phyloP scores from a whole-genome alignment of 2,113 vertebrate species.

The Copsychus sechellarum region DNA sequence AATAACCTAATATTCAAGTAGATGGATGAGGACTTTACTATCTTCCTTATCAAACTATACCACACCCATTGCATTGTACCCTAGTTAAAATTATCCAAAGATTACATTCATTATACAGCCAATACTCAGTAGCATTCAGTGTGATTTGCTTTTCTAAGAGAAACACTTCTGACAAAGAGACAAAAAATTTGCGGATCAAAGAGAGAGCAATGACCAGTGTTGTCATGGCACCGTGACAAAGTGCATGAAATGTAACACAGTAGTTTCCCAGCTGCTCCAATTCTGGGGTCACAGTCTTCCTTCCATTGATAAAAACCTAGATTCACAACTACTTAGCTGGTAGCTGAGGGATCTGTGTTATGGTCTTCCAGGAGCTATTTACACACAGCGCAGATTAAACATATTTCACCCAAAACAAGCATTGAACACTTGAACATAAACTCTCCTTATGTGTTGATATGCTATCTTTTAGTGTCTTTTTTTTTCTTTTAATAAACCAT shows the following conservation, averaged over 20 bases:
- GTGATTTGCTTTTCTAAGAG: neutral
- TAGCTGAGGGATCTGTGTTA: neutral
- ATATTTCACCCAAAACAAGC: neutral
- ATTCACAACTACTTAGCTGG: neutral
- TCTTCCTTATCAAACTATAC: neutral
- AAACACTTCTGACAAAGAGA: neutral
- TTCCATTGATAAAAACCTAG: neutral
- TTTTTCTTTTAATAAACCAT: neutral
- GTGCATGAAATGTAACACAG: neutral
- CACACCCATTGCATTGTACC: neutral
- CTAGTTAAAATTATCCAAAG: neutral
- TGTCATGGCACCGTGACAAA: neutral
- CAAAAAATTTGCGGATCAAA: neutral
- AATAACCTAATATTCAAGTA: neutral
- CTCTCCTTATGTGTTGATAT: neutral
- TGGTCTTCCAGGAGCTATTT: neutral
- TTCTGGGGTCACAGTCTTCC: neutral
- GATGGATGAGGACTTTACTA: neutral
- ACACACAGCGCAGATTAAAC: neutral
- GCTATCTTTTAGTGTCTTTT: neutral
- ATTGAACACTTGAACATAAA: neutral
- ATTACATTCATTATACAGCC: neutral
- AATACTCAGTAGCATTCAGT: neutral
- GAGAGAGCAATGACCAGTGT: neutral
- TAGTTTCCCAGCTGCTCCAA: neutral